These are phyloP conservation scores for Equus quagga DNA, from an alignment of 2,113 vertebrate genomes.

Conservation along the genomic window DNA sequence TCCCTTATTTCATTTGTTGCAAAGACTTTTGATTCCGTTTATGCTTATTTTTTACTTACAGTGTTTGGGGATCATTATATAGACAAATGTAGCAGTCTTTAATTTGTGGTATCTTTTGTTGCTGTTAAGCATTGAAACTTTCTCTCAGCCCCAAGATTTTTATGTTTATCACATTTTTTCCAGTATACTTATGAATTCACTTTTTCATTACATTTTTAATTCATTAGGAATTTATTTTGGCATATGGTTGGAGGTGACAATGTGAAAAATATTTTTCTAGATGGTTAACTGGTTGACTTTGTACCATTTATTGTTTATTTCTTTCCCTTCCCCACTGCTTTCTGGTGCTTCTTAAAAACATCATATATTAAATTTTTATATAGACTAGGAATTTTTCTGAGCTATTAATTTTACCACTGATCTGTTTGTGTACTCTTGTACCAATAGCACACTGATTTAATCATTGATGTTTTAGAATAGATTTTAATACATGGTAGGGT, in stretches of 20 bases:
- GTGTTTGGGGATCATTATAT: not conserved
- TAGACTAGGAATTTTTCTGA: not conserved
- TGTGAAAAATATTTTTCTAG: conserved; percentile 42
- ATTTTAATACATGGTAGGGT: conserved; percentile 25
- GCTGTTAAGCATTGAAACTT: not conserved
- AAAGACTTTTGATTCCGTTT: conserved; percentile 50
- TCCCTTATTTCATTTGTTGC: not conserved
- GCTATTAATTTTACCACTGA: not conserved
- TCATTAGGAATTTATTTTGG: conserved; percentile 57
- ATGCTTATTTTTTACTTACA: conserved; percentile 33
- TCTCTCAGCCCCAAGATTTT: not conserved
- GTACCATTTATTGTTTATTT: conserved; percentile 46
- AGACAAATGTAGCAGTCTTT: not conserved
- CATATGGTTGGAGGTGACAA: not conserved
- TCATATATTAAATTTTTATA: conserved; percentile 9
- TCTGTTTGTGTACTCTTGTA: not conserved
- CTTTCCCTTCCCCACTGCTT: not conserved
- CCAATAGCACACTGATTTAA: not conserved
- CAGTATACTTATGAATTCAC: not conserved
- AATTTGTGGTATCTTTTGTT: not conserved
- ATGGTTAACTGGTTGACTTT: conserved; percentile 4
- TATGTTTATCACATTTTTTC: conserved; percentile 6
- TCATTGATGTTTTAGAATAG: not conserved
- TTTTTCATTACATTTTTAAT: conserved; percentile 33
- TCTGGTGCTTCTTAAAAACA: conserved; percentile 46